Evolutionary conservation across 2,113 vertebrate species (phyloP).

Genomic region (Bubo scandiacus): DNA sequence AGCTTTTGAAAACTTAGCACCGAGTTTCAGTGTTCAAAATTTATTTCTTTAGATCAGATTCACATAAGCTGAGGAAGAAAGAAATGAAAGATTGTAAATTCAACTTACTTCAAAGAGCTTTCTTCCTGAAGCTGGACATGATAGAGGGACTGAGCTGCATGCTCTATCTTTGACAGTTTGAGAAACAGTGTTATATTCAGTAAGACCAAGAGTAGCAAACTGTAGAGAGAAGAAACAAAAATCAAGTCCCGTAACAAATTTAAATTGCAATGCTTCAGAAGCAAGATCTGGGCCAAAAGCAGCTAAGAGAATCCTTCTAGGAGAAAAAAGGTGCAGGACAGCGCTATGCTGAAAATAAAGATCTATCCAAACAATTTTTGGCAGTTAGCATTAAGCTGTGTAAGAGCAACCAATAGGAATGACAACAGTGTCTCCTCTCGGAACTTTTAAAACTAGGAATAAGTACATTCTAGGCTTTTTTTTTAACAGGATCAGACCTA

Average conservation of each 20-base stretch:
- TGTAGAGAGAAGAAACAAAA: constrained; percentile 48
- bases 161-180: constrained; percentile 93
- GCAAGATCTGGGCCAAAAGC: neutral
- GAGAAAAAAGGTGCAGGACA: neutral
- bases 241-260: neutral
- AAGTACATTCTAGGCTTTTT: neutral
- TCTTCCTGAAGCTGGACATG: constrained; percentile 81
- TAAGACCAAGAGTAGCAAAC: constrained; percentile 87
- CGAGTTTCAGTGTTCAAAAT: neutral
- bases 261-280: neutral
- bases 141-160: constrained; percentile 84
- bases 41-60: neutral
- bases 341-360: neutral
- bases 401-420: neutral
- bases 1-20: neutral
- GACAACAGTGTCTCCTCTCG: neutral
- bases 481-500: neutral
- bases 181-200: constrained; percentile 91
- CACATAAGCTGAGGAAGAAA: neutral
- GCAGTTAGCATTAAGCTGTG: neutral
- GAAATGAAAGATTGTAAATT: neutral
- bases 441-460: neutral
- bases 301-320: neutral
- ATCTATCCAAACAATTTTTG: neutral
- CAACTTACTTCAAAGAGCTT: constrained; percentile 73